Percentiles rank a stretch among this genome's conserved stretches.
Evolutionary conservation across 1,140 invertebrate species (phyloP).

Genomic region (Pseudomyrmex cubaensis): DNA sequence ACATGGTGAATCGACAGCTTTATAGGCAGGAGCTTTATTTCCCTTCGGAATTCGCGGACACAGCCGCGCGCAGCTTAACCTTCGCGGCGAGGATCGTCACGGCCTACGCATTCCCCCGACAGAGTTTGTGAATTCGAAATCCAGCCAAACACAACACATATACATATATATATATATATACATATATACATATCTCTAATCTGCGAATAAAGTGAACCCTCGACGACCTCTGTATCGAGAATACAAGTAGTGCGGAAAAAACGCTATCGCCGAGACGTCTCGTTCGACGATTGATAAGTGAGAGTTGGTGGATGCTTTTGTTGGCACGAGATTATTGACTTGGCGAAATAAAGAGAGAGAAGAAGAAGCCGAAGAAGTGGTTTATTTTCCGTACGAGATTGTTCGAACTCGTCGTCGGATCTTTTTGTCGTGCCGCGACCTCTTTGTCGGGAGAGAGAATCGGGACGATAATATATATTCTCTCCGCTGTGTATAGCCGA

Average conservation of each 20-base stretch:
- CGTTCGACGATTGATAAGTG: neutral
- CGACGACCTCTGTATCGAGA: neutral
- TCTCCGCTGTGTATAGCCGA: neutral
- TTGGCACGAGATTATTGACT: constrained; percentile 1
- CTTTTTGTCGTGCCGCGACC: neutral
- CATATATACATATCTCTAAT: neutral
- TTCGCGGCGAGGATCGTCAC: neutral
- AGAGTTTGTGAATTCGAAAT: too few species aligned
- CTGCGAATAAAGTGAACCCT: neutral
- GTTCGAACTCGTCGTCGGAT: neutral
- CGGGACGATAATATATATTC: neutral
- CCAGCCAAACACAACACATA: neutral
- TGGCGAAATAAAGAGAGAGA: neutral
- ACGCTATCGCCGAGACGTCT: neutral
- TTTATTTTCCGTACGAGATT: too few species aligned
- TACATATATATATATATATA: too few species aligned
- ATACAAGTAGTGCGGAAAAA: neutral
- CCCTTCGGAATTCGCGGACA: constrained; percentile 20
- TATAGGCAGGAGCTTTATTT: neutral
- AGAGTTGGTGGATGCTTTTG: too few species aligned
- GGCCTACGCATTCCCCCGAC: too few species aligned
- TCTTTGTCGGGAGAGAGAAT: neutral
- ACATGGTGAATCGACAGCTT: neutral
- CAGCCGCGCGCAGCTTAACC: neutral
- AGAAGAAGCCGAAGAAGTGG: neutral